Percentiles rank a stretch among this genome's conserved stretches.
Conservation (phyloP, 1,140 invertebrate species). For the Drosophila triauraria region DNA sequence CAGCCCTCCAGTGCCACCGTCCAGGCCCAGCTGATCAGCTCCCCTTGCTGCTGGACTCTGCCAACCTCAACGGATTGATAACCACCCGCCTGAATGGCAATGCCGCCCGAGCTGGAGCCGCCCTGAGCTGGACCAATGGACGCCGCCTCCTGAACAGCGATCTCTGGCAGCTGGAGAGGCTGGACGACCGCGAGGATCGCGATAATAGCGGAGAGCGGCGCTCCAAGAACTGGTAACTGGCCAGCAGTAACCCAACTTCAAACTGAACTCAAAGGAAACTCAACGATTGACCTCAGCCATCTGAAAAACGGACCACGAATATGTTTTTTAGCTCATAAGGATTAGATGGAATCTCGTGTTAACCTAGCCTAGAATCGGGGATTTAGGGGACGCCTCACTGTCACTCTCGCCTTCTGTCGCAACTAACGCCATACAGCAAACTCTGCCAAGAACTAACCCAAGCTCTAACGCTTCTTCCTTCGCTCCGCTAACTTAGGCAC, state of each 20-base stretch:
- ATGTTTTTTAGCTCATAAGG: conserved; percentile 36
- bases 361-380: conserved; percentile 50
- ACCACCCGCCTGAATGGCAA: conserved; percentile 70
- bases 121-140: conserved; percentile 65
- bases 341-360: conserved; percentile 52
- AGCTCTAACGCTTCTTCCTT: conserved; percentile 33
- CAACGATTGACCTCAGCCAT: conserved; percentile 51
- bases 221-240: conserved; percentile 56
- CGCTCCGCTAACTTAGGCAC: conserved; percentile 38
- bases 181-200: conserved; percentile 41
- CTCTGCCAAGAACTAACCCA: conserved; percentile 53
- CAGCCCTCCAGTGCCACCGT: conserved; percentile 79
- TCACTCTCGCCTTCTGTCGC: conserved; percentile 9
- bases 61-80: conserved; percentile 66
- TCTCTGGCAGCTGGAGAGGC: conserved; percentile 65
- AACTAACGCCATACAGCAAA: conserved; percentile 47
- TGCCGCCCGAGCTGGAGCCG: conserved; percentile 48
- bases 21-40: conserved; percentile 76
- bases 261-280: conserved; percentile 66
- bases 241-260: conserved; percentile 18
- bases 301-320: conserved; percentile 61
- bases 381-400: conserved; percentile 50
- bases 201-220: conserved; percentile 50
- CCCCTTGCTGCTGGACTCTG: conserved; percentile 60
- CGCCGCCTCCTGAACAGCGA: conserved; percentile 59